Base-by-base conservation (phyloP, 2,888 invertebrate genomes). In the Spodoptera littoralis region DNA sequence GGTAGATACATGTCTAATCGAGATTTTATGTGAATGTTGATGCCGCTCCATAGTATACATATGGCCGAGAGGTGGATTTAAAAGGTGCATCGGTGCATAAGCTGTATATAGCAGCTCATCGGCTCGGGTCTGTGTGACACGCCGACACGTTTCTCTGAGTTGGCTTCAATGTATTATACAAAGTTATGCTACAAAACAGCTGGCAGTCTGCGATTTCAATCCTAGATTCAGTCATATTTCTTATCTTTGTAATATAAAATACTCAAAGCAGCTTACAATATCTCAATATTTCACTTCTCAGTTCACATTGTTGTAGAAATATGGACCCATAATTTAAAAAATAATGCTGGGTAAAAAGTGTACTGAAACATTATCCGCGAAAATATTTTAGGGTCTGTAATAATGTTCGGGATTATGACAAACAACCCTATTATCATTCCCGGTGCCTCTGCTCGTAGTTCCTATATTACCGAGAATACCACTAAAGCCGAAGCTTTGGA, bases 301-400 rank as follows among this genome's bases (percentile, higher is more conserved):
- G 13, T 64, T 51, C 5, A 60, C 56, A 60, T 51, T 65, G n/a
- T n/a, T 48, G 13, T 43, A 60, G 36, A 75, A 74, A 60, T 60
- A 71, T 54, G 52, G 44, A 49, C 27, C 47, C 42, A 54, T 59
- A 58, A 52, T 36, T 47, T 43, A 43, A 64, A 56, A 70, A 70
- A 57, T 43, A 48, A 64, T 18, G 45, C 59, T 49, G 42, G 36
- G 45, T 27, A 50, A 50, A 58, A 60, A 75, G 65, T 65, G 51
- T 57, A 54, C 47, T 24, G 56, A 65, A 64, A 70, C 44, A 54
- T 75, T 63, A 64, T 71, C 46, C 47, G 56, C 47, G 45, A 76
- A 62, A 76, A 72, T 71, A 76, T 76, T 72, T 75, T 51, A 57
- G 60, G 73, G 67, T 18, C 49, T 49, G 56, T 72, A 72, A 72